These are phyloP conservation scores for Gerris buenoi DNA, from an alignment of 1,140 invertebrate species.

Conservation along the genomic window DNA sequence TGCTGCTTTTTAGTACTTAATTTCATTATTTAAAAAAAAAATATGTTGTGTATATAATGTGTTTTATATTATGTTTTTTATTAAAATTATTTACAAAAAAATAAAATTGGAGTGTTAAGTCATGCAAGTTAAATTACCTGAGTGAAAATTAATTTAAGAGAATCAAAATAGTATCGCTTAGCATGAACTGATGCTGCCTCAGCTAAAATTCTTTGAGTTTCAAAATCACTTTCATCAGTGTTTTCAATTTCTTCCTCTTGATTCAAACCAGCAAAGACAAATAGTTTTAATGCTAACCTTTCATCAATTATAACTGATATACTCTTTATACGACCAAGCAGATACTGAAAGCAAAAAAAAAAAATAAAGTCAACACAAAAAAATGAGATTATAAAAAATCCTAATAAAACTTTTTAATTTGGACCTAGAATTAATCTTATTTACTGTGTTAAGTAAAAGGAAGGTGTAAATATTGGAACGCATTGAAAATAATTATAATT, in stretches of 20 bases:
- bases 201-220: conserved; percentile 56
- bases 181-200: conserved; percentile 64
- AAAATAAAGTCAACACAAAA: too few relatives aligned
- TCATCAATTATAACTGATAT: conserved; percentile 77
- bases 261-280: conserved; percentile 43
- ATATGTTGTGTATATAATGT: too few relatives aligned
- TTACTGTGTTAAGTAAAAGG: too few relatives aligned
- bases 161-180: conserved; percentile 78
- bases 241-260: conserved; percentile 32
- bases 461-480: not conserved
- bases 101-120: not conserved
- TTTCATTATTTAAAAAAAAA: too few relatives aligned
- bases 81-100: too few relatives aligned
- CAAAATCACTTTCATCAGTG: conserved; percentile 57
- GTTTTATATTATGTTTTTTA: too few relatives aligned
- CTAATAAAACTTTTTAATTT: too few relatives aligned
- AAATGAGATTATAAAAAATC: too few relatives aligned
- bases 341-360: conserved; percentile 43
- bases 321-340: conserved; percentile 67
- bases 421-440: too few relatives aligned
- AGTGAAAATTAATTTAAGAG: conserved; percentile 61
- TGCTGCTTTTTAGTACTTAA: too few relatives aligned
- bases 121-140: too few relatives aligned
- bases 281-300: conserved; percentile 68
- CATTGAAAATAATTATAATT: too few relatives aligned